Percentiles rank a stretch among this genome's conserved stretches.
phyloP scores from a whole-genome alignment of 1,140 invertebrate species.

The Bradysia coprophila region DNA sequence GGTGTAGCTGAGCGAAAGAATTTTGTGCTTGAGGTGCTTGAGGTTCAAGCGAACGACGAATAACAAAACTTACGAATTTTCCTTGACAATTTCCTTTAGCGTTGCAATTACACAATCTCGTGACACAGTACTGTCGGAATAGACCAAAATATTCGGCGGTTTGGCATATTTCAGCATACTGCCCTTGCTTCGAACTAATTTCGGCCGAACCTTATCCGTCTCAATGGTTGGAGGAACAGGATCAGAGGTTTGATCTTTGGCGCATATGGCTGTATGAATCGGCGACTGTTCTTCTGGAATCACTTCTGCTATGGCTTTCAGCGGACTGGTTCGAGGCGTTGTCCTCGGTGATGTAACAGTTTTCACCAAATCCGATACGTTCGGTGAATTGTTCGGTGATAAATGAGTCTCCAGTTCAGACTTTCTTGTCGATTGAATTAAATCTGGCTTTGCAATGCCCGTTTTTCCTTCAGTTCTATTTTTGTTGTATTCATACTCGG shows the following conservation, averaged over 20 bases:
- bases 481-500: slow-evolving; percentile 17
- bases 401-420: background rate
- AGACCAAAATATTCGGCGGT: slow-evolving; percentile 68
- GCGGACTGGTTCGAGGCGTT: background rate
- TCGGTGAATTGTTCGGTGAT: background rate
- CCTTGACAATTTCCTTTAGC: slow-evolving; percentile 43
- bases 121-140: slow-evolving; percentile 52
- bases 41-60: too few species aligned
- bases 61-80: too few species aligned
- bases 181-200: slow-evolving; percentile 12
- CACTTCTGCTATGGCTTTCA: background rate
- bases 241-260: background rate
- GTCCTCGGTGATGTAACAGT: background rate
- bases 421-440: slow-evolving; percentile 5
- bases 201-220: slow-evolving; percentile 7
- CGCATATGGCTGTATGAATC: too few species aligned
- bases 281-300: background rate
- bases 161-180: slow-evolving; percentile 26
- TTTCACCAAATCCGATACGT: background rate
- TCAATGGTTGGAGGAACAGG: background rate
- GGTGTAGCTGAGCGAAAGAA: slow-evolving; percentile 48
- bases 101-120: slow-evolving; percentile 50
- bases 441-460: slow-evolving; percentile 11
- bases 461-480: slow-evolving; percentile 14
- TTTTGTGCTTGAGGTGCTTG: too few species aligned